Conservation (phyloP, 1,140 invertebrate species). For the Euwallacea similis region DNA sequence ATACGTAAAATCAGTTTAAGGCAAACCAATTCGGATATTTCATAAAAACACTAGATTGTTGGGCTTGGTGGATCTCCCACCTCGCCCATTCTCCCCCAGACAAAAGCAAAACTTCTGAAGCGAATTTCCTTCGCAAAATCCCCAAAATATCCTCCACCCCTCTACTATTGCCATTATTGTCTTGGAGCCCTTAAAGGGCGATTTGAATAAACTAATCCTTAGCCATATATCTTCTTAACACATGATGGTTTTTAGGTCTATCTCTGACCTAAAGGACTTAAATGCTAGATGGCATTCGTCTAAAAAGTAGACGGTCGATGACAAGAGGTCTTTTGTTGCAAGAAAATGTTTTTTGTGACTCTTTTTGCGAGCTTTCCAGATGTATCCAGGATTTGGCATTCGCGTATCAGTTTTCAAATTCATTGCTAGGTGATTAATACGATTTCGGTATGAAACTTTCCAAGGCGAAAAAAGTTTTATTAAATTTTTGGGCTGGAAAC, state of each 20-base stretch:
- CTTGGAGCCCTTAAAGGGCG: too few relatives aligned
- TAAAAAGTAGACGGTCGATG: neutral
- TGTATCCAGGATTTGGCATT: neutral
- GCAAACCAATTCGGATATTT: too few relatives aligned
- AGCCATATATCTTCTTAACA: neutral
- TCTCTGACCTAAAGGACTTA: neutral
- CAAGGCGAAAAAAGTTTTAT: too few relatives aligned
- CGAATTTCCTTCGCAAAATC: too few relatives aligned
- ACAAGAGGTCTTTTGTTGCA: neutral
- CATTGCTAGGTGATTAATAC: neutral
- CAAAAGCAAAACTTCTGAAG: too few relatives aligned
- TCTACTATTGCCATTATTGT: neutral
- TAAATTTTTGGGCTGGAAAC: too few relatives aligned
- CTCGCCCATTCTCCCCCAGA: too few relatives aligned
- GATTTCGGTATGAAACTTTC: neutral
- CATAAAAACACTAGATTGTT: too few relatives aligned
- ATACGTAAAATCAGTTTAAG: too few relatives aligned
- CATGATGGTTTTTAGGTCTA: neutral
- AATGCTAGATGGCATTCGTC: neutral
- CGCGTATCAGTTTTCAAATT: neutral
- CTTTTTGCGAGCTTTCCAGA: neutral
- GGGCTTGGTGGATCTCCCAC: too few relatives aligned
- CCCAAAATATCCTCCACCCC: neutral
- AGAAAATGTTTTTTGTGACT: neutral
- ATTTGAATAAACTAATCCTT: too few relatives aligned